Evolutionary conservation across 2,113 vertebrate genomes (phyloP).

Genomic region (Tricholaema leucomelas): DNA sequence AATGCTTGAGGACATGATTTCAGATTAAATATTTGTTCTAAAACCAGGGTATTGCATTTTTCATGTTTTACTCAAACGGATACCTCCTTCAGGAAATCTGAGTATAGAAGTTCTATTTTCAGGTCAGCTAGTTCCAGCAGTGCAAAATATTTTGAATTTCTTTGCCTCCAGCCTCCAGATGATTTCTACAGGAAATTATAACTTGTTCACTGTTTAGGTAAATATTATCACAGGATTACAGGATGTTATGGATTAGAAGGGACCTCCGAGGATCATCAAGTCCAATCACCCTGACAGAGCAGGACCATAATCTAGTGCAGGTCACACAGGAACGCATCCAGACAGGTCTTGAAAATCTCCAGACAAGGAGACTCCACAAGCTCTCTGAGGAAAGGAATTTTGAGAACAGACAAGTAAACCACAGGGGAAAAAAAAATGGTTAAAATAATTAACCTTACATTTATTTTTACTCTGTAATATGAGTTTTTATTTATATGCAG

Average conservation of each 20-base stretch:
- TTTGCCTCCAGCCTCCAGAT: not conserved
- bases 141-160: not conserved
- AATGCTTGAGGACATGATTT: constrained; percentile 39
- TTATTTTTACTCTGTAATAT: not conserved
- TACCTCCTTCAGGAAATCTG: not conserved
- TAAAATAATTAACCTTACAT: not conserved
- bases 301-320: too few species aligned
- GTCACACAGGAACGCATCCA: too few species aligned
- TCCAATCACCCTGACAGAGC: too few species aligned
- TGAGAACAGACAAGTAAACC: not conserved
- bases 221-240: not conserved
- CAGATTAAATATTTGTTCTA: constrained; percentile 19
- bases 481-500: not conserved
- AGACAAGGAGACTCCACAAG: too few species aligned
- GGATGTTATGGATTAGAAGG: too few species aligned
- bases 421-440: not conserved
- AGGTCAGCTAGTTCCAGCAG: not conserved
- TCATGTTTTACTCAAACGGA: constrained; percentile 34
- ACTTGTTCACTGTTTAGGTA: not conserved
- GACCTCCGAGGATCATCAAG: too few species aligned
- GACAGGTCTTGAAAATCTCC: too few species aligned
- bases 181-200: not conserved
- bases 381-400: not conserved
- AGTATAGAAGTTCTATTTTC: not conserved
- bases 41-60: not conserved